Conservation (phyloP, 2,888 invertebrate genomes). For the Sminthurides aquaticus region DNA sequence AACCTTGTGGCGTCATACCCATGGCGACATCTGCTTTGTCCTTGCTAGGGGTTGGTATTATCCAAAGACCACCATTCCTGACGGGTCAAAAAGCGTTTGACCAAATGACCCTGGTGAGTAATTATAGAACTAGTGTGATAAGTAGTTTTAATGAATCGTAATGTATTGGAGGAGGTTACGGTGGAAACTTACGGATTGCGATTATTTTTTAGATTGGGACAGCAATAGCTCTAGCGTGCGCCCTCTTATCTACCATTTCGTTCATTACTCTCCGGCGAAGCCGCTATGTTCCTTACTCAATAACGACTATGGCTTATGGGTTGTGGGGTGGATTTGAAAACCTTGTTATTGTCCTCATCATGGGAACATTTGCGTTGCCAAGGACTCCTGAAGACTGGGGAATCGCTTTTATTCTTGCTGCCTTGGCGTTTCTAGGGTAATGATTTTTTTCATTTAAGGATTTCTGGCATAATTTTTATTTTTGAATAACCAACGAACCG, state of each 20-base stretch:
- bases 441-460: neutral
- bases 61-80: conserved; percentile 32
- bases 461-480: conserved; percentile 1
- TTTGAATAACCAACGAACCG: neutral
- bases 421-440: conserved; percentile 32
- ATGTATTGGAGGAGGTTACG: no score
- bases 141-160: neutral
- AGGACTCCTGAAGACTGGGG: conserved; percentile 22
- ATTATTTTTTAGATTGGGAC: conserved; percentile 19
- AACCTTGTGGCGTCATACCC: conserved; percentile 36
- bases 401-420: conserved; percentile 24
- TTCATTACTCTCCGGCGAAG: conserved; percentile 33
- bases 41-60: conserved; percentile 30
- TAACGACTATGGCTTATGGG: conserved; percentile 36
- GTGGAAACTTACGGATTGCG: neutral
- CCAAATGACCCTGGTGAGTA: conserved; percentile 28
- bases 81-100: conserved; percentile 32
- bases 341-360: conserved; percentile 22
- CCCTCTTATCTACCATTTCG: conserved; percentile 27
- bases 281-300: conserved; percentile 32
- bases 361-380: conserved; percentile 27
- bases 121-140: neutral
- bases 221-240: conserved; percentile 18
- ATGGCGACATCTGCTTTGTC: conserved; percentile 34
- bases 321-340: conserved; percentile 35